Base-by-base conservation (phyloP, 2,888 invertebrate genomes). In the Eupithecia pulchellata region DNA sequence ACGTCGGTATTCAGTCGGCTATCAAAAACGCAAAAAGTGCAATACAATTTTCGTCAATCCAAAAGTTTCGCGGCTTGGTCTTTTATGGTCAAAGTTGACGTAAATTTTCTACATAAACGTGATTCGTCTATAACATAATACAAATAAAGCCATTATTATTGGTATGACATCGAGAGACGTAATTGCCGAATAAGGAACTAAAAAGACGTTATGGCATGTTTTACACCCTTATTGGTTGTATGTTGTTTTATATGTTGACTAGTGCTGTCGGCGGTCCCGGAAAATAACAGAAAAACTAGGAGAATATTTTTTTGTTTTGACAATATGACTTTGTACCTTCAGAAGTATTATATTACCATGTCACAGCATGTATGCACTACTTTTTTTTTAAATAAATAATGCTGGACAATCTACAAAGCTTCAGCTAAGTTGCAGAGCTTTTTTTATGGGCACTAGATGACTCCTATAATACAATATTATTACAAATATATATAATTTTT, bases 141-240 rank as follows among this genome's bases (percentile, higher is more conserved):
- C 61, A 64, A 64, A 64, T 67, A 57, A 57, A 29, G 20, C 36
- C n/a, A 63, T 63, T 42, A 63, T 63, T 42, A 62, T 52, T 29
- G 63, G 29, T 17, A 64, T 36, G 61, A 65, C 55, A 61, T 64
- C 63, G 27, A 17, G 62, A 62, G 1, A 27, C 60, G 42, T 64
- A 30, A 61, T 61, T 61, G 47, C 36, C 64, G 39, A 69, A 64
- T 64, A 69, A 47, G 69, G 64, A 55, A 60, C 47, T 60, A 60
- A 25, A 57, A 30, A 30, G 20, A 39, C 39, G 39, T 58, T 58
- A 66, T 30, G 29, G 20, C 58, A 39, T 58, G 58, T 58, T 60
- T 66, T 60, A 66, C 58, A 39, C 8, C 66, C 66, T 42, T 60
- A 20, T 60, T 30, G 39, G 63, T 58, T 47, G 58, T 63, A 58